These are phyloP conservation scores for Mustelus asterias DNA, from an alignment of 2,113 vertebrate species.

Conservation along the genomic window DNA sequence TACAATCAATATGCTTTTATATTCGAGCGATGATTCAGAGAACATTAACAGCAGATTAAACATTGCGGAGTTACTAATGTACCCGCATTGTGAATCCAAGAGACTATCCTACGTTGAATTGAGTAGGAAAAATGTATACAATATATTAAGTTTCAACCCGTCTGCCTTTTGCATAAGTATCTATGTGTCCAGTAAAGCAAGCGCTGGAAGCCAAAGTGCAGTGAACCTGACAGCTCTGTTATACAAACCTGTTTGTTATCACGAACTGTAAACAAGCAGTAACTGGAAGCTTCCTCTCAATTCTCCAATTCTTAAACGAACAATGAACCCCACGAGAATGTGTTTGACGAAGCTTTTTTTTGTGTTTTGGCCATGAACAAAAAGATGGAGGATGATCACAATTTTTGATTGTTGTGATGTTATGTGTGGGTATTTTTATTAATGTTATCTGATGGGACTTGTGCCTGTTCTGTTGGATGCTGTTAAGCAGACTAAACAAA, in stretches of 20 bases:
- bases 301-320: background rate
- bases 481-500: background rate
- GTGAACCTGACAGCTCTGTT: background rate
- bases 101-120: background rate
- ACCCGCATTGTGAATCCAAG: background rate
- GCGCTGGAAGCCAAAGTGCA: background rate
- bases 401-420: background rate
- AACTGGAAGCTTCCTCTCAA: background rate
- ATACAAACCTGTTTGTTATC: background rate
- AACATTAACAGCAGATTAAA: background rate
- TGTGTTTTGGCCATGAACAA: constrained; percentile 9
- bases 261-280: background rate
- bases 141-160: background rate
- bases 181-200: background rate
- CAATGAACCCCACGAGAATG: background rate
- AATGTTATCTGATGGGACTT: background rate
- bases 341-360: background rate
- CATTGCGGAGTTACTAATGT: background rate
- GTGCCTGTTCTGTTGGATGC: background rate
- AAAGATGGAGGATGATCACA: background rate
- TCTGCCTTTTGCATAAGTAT: background rate
- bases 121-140: background rate
- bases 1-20: background rate
- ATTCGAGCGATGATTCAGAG: background rate
- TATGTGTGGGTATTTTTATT: background rate